Evolutionary conservation across 2,888 invertebrate genomes (phyloP).

Genomic region (Diadegma fenestrale): DNA sequence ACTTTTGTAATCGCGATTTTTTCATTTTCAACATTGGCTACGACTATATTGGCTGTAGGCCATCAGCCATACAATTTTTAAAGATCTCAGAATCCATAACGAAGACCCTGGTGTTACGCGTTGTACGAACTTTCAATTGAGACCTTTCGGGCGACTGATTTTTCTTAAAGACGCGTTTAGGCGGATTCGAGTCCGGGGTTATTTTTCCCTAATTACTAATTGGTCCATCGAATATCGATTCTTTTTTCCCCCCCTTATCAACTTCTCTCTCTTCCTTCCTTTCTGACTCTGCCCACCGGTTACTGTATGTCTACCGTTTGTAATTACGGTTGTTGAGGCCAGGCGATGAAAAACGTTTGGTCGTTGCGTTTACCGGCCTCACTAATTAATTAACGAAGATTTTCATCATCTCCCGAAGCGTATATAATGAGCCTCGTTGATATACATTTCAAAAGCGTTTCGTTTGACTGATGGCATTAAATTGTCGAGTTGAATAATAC

Average conservation of each 20-base stretch:
- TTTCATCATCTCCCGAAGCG: slow-evolving; percentile 3
- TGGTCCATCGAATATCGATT: neutral
- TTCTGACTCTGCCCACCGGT: neutral
- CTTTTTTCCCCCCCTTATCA: too few species aligned
- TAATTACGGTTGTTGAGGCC: neutral
- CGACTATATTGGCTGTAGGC: too few species aligned
- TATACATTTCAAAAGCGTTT: neutral
- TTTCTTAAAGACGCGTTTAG: neutral
- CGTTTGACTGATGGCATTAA: slow-evolving; percentile 20
- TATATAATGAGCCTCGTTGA: slow-evolving; percentile 36
- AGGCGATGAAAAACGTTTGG: neutral
- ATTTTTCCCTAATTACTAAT: slow-evolving; percentile 40
- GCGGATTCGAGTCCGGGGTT: neutral
- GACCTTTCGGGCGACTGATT: neutral
- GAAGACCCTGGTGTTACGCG: neutral
- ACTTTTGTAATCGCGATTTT: neutral
- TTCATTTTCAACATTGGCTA: neutral
- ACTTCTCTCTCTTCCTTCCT: neutral
- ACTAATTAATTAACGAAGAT: slow-evolving; percentile 35
- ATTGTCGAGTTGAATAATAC: slow-evolving; percentile 18
- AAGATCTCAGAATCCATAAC: neutral
- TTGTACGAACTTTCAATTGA: neutral
- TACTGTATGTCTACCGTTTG: neutral
- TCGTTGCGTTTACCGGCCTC: too few species aligned
- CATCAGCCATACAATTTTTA: neutral